Percentiles rank a stretch among this genome's conserved stretches.
Evolutionary conservation across 2,888 invertebrate species (phyloP).

Genomic region (Metallyticus violacea): DNA sequence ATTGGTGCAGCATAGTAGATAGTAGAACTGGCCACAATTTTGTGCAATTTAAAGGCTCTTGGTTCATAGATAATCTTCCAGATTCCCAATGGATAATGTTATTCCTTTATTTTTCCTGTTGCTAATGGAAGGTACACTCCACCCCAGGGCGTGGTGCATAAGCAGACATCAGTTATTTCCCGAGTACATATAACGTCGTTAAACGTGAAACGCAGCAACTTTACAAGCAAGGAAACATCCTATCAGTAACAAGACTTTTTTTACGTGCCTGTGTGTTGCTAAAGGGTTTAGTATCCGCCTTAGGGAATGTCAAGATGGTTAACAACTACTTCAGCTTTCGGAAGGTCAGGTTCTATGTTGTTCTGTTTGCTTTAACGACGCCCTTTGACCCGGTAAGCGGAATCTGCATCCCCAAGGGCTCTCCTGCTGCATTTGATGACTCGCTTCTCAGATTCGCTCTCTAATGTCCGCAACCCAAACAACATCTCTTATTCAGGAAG

Average conservation of each 20-base stretch:
- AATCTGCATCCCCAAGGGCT: neutral
- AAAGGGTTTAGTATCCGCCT: neutral
- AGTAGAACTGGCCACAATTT: too few species aligned
- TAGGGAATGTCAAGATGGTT: too few species aligned
- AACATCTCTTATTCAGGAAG: neutral
- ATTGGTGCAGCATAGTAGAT: too few species aligned
- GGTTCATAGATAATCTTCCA: too few species aligned
- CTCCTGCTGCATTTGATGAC: neutral
- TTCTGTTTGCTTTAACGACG: neutral
- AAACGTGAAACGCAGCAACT: neutral
- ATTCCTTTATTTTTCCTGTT: too few species aligned
- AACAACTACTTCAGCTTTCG: too few species aligned
- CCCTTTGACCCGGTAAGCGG: neutral
- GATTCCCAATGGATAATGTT: too few species aligned
- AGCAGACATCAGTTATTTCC: too few species aligned
- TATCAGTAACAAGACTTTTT: neutral
- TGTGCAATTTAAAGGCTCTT: too few species aligned
- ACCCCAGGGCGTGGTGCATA: too few species aligned
- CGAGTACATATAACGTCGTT: neutral
- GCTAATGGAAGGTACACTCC: too few species aligned
- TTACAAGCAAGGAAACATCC: neutral
- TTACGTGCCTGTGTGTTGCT: neutral
- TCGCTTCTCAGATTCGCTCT: too few species aligned
- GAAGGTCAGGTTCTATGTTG: neutral
- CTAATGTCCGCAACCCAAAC: neutral